phyloP scores from a whole-genome alignment of 2,888 invertebrate species.

The Drosophila multiciliata region DNA sequence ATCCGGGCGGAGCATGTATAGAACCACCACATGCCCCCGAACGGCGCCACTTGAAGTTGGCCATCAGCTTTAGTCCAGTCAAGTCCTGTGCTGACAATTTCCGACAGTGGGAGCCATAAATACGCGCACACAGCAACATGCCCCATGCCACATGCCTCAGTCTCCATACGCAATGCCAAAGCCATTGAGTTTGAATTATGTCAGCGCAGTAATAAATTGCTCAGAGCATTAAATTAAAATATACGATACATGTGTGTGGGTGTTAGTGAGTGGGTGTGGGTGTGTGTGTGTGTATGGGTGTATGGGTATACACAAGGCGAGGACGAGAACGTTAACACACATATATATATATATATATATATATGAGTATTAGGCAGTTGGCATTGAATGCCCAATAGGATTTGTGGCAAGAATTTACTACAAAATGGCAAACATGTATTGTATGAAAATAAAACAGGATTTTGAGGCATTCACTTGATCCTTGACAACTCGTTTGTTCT shows the following conservation, averaged over 20 bases:
- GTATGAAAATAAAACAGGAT: slow-evolving; percentile 51
- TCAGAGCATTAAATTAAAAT: slow-evolving; percentile 72
- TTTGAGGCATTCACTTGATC: slow-evolving; percentile 43
- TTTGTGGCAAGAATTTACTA: slow-evolving; percentile 58
- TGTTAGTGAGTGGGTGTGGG: slow-evolving; percentile 10
- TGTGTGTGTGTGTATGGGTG: slow-evolving; percentile 12
- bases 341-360: not conserved
- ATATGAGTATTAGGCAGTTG: slow-evolving; percentile 2
- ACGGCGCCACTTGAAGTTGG: slow-evolving; percentile 32
- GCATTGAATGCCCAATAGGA: slow-evolving; percentile 42
- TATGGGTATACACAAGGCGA: slow-evolving; percentile 11
- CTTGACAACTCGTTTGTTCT: slow-evolving; percentile 25
- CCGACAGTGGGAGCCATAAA: slow-evolving; percentile 43
- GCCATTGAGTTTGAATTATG: slow-evolving; percentile 74
- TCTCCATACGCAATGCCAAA: slow-evolving; percentile 37
- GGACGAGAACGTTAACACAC: slow-evolving; percentile 9
- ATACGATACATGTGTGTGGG: slow-evolving; percentile 37
- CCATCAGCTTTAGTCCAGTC: slow-evolving; percentile 23
- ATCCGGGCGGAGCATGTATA: slow-evolving; percentile 14
- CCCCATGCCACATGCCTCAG: slow-evolving; percentile 10
- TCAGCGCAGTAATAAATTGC: slow-evolving; percentile 74
- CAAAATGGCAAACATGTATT: slow-evolving; percentile 45
- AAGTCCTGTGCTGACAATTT: slow-evolving; percentile 52
- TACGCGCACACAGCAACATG: slow-evolving; percentile 50
- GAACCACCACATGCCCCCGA: not conserved